phyloP scores from a whole-genome alignment of 2,888 invertebrate species.

The Ramazzottius varieornatus region DNA sequence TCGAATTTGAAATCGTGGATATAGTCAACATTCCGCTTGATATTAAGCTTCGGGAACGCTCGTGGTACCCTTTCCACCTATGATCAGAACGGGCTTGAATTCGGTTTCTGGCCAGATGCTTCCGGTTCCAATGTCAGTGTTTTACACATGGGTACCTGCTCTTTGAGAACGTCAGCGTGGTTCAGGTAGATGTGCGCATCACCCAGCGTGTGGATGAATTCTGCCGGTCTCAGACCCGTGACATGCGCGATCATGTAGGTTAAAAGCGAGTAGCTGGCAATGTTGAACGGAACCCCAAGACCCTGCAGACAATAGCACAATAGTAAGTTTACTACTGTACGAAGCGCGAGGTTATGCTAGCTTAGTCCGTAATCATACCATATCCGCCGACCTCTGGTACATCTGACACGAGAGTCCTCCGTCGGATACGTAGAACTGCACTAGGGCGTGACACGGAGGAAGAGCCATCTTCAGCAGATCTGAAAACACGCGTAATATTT shows the following conservation, averaged over 20 bases:
- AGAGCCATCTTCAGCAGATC: conserved; percentile 71
- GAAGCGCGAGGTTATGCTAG: background rate
- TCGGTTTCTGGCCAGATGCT: background rate
- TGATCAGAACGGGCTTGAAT: background rate
- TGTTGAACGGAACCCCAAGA: conserved; percentile 90
- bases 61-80: conserved; percentile 42
- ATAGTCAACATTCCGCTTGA: conserved; percentile 37
- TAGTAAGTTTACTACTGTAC: background rate
- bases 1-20: conserved; percentile 62
- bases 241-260: conserved; percentile 88
- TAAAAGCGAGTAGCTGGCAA: conserved; percentile 76
- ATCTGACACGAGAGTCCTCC: conserved; percentile 64
- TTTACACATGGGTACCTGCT: conserved; percentile 33
- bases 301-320: conserved; percentile 19
- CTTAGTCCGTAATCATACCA: conserved; percentile 47
- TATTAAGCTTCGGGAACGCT: conserved; percentile 51
- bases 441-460: conserved; percentile 82
- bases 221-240: conserved; percentile 66
- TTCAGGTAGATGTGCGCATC: conserved; percentile 82
- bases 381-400: conserved; percentile 86
- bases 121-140: background rate
- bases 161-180: conserved; percentile 53
- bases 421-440: conserved; percentile 63
- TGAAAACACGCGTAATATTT: too few relatives aligned
- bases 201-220: conserved; percentile 75